These are phyloP conservation scores for Venusia cambrica DNA, from an alignment of 2,888 invertebrate genomes.

Conservation along the genomic window DNA sequence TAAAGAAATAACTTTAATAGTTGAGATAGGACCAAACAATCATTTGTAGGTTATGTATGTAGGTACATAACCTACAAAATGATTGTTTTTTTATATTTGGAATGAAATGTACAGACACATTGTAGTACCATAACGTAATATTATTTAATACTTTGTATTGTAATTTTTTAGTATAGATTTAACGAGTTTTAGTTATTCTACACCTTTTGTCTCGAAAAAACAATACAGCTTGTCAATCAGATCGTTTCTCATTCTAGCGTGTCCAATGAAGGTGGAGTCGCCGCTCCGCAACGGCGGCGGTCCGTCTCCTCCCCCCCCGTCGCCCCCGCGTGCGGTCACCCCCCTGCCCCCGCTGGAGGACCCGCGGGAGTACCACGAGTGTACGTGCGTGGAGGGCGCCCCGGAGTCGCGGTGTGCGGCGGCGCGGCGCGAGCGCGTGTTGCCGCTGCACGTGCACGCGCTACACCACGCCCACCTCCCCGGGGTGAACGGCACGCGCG, in stretches of 20 bases:
- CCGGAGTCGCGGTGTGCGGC: conserved; percentile 57
- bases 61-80: too few relatives aligned
- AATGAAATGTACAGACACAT: too few relatives aligned
- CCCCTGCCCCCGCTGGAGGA: conserved; percentile 54
- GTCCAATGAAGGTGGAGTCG: conserved; percentile 51
- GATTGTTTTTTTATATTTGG: too few relatives aligned
- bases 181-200: too few relatives aligned
- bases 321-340: conserved; percentile 23
- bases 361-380: conserved; percentile 47
- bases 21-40: too few relatives aligned
- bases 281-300: conserved; percentile 62
- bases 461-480: conserved; percentile 78
- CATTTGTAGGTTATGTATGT: too few relatives aligned
- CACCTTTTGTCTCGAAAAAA: too few relatives aligned
- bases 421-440: conserved; percentile 54
- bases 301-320: conserved; percentile 23
- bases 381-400: conserved; percentile 52
- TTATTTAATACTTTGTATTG: too few relatives aligned
- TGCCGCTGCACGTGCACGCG: conserved; percentile 73
- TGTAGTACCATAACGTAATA: too few relatives aligned
- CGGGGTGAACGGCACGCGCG: conserved; percentile 82
- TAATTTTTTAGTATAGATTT: too few relatives aligned
- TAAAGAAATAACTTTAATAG: too few relatives aligned
- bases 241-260: conserved; percentile 34
- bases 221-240: too few relatives aligned